Conservation (phyloP, 2,888 invertebrate genomes). For the Orchestes rusci region DNA sequence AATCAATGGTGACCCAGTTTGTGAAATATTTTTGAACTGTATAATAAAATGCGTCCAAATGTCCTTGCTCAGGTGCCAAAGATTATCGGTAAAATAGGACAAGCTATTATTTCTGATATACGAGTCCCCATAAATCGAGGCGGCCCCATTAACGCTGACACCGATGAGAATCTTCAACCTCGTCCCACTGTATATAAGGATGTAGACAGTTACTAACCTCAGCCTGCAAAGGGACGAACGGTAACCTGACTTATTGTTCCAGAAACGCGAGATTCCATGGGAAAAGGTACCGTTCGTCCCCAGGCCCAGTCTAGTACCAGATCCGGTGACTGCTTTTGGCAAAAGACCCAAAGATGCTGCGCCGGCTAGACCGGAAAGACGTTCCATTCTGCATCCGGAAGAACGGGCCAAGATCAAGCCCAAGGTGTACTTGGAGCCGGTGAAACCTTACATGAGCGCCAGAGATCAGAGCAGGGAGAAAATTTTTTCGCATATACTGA, state of each 20-base stretch:
- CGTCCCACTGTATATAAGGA: too few species aligned
- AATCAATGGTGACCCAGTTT: too few species aligned
- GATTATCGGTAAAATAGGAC: too few species aligned
- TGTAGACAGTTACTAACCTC: too few species aligned
- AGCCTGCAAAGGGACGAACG: slow-evolving; percentile 41
- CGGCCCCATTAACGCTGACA: too few species aligned
- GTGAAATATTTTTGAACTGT: too few species aligned
- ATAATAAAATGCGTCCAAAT: too few species aligned
- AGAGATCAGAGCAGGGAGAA: slow-evolving; percentile 59
- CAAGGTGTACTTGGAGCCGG: slow-evolving; percentile 52
- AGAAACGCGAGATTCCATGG: slow-evolving; percentile 67
- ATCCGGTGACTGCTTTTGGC: slow-evolving; percentile 80
- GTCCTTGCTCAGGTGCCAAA: too few species aligned
- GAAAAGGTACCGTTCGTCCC: slow-evolving; percentile 84
- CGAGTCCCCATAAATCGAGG: too few species aligned
- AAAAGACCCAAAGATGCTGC: slow-evolving; percentile 42
- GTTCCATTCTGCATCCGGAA: slow-evolving; percentile 49
- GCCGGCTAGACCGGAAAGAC: slow-evolving; percentile 34
- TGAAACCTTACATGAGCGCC: slow-evolving; percentile 61
- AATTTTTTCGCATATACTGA: slow-evolving; percentile 53
- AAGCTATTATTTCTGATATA: too few species aligned
- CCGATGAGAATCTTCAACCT: too few species aligned
- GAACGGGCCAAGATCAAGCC: slow-evolving; percentile 57
- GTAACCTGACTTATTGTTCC: slow-evolving; percentile 29
- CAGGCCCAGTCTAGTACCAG: slow-evolving; percentile 75